These are phyloP conservation scores for Ctenoplectra terminalis DNA, from an alignment of 1,140 invertebrate genomes.

Conservation along the genomic window DNA sequence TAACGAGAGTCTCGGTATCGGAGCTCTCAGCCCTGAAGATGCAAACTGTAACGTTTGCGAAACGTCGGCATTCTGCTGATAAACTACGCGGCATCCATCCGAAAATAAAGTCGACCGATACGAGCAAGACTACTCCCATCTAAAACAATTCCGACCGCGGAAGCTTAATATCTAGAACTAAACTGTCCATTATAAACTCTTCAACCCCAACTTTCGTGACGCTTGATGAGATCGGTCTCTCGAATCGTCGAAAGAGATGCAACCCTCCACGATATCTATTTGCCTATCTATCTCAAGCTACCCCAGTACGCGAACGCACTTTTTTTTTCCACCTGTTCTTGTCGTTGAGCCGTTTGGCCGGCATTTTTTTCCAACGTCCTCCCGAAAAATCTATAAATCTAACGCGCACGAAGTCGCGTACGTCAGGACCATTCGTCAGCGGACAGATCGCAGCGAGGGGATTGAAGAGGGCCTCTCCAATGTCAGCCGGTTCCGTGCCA, in stretches of 20 bases:
- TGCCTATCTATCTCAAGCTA: not conserved
- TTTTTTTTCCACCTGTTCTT: not conserved
- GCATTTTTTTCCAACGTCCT: constrained; percentile 48
- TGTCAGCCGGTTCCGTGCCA: constrained; percentile 51
- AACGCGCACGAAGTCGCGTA: constrained; percentile 53
- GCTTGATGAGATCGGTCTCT: not conserved
- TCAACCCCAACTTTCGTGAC: not conserved
- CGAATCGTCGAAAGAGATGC: too few relatives aligned
- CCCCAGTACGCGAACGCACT: not conserved
- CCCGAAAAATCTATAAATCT: constrained; percentile 67
- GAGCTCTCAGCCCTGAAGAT: too few relatives aligned
- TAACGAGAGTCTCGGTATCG: too few relatives aligned
- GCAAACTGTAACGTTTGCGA: too few relatives aligned
- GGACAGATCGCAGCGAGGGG: constrained; percentile 55
- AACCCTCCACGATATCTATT: not conserved
- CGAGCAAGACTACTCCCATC: too few relatives aligned
- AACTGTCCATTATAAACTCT: not conserved
- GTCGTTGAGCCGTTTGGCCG: not conserved
- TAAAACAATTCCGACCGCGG: too few relatives aligned
- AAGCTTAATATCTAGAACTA: too few relatives aligned
- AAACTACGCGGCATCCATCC: too few relatives aligned
- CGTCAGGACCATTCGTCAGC: constrained; percentile 68
- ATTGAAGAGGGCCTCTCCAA: constrained; percentile 1
- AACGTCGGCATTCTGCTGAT: too few relatives aligned
- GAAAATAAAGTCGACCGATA: too few relatives aligned